Evolutionary conservation across 2,797 vertebrate genomes (phyloP), one percentile per base, ranked within the genome.

Genomic region (Naso thynnoides): DNA sequence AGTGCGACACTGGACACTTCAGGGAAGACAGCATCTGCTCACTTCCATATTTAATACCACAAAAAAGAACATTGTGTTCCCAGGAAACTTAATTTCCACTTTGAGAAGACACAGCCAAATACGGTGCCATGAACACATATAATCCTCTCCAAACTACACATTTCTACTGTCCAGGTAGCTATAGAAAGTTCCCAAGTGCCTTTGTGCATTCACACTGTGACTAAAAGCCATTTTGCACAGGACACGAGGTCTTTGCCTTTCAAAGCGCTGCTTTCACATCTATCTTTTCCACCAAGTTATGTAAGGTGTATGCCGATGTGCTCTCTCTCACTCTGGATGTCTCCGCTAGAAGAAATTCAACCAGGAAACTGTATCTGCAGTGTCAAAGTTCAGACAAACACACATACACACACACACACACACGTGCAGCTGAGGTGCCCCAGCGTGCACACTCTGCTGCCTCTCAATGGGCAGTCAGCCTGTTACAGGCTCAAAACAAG

Each of bases 401-500:
- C 29, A 15, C 36, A 7, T 69, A 36, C 65, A 53, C 33, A 10
- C 39, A 6, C 42, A 48, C 76, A 52, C 70, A 78, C 65, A 50
- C 33, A 13, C 33, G 7, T 44, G 53, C 76, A 52, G 55, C 75
- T 56, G 70, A 65, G 63, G 68, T 49, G 75, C 60, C 56, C 67
- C 62, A 19, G 54, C 41, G 26, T 63, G 52, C 76, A 81, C 60
- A 95, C 95, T 6, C 92, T 94, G 54, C 93, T 97, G 58, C 94
- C 95, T 29, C 94, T 96, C 11, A 95, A 95, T 0, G 95, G 95
- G 0, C 96, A 96, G 63, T 94, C 94, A 0, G 93, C 95, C 66
- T 95, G 94, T 77, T 94, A 93, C 67, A 95, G 95, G 91, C 95
- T 2, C 95, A 95, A 88, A 95, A 95, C 83, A 96, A 95, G 81